phyloP scores from a whole-genome alignment of 2,113 vertebrate genomes.

The Azemiops feae region DNA sequence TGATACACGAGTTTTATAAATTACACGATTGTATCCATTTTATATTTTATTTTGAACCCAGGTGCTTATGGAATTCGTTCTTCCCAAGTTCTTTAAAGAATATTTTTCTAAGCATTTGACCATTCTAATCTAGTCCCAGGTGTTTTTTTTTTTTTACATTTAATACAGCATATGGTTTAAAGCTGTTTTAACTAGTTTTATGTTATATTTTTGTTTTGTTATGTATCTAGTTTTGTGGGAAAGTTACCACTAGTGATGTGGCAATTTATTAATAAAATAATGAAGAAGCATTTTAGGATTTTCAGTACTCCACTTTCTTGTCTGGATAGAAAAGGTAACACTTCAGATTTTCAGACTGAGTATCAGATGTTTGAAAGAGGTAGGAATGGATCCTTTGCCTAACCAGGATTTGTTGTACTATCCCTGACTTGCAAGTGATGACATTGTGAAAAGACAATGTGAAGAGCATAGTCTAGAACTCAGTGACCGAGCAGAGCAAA shows the following conservation, averaged over 20 bases:
- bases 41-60: neutral
- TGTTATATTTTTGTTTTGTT: neutral
- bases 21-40: neutral
- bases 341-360: neutral
- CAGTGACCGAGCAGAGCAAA: neutral
- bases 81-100: neutral
- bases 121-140: neutral
- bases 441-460: neutral
- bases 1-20: constrained; percentile 7
- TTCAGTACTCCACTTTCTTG: neutral
- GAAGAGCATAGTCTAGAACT: neutral
- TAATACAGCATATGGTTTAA: neutral
- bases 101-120: neutral
- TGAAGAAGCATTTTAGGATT: neutral
- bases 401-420: neutral
- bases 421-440: neutral
- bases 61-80: neutral
- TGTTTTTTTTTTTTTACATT: neutral
- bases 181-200: neutral
- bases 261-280: neutral
- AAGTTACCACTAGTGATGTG: neutral
- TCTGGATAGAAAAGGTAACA: neutral
- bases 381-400: neutral
- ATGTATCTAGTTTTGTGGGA: neutral
- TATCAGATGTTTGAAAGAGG: neutral